phyloP scores from a whole-genome alignment of 1,140 invertebrate species.

The Melitaea cinxia region DNA sequence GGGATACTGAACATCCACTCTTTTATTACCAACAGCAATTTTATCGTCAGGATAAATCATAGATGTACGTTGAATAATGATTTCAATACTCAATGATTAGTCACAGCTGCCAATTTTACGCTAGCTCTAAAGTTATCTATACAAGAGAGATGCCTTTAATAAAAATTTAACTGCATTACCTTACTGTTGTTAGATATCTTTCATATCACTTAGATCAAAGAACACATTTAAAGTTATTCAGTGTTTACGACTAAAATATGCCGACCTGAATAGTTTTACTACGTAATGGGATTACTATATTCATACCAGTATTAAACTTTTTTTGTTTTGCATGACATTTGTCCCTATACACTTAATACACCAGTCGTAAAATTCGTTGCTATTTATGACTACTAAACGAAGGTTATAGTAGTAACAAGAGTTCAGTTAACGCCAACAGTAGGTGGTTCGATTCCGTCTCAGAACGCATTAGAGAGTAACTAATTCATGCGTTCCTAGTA shows the following conservation, averaged over 20 bases:
- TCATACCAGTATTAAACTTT: slow-evolving; percentile 28
- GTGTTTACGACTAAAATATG: slow-evolving; percentile 31
- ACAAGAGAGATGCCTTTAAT: background rate
- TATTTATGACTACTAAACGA: no score
- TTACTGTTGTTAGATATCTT: slow-evolving; percentile 14
- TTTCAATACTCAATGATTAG: slow-evolving; percentile 16
- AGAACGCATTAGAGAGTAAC: no score
- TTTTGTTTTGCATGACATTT: slow-evolving; percentile 31
- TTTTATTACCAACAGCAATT: slow-evolving; percentile 33
- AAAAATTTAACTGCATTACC: slow-evolving; percentile 7
- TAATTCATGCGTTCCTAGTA: no score
- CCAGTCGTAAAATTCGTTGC: no score
- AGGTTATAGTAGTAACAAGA: no score
- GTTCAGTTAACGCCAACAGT: no score
- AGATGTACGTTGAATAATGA: slow-evolving; percentile 5
- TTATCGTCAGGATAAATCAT: slow-evolving; percentile 26
- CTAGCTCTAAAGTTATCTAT: slow-evolving; percentile 1
- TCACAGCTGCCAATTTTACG: background rate
- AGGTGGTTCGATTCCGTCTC: no score
- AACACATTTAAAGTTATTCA: slow-evolving; percentile 14
- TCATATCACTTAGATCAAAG: slow-evolving; percentile 13
- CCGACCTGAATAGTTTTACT: slow-evolving; percentile 46
- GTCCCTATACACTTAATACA: no score
- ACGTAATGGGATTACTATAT: slow-evolving; percentile 62
- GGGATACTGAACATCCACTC: slow-evolving; percentile 33